Base-by-base conservation (phyloP, 2,113 vertebrate species). In the Canis aureus region DNA sequence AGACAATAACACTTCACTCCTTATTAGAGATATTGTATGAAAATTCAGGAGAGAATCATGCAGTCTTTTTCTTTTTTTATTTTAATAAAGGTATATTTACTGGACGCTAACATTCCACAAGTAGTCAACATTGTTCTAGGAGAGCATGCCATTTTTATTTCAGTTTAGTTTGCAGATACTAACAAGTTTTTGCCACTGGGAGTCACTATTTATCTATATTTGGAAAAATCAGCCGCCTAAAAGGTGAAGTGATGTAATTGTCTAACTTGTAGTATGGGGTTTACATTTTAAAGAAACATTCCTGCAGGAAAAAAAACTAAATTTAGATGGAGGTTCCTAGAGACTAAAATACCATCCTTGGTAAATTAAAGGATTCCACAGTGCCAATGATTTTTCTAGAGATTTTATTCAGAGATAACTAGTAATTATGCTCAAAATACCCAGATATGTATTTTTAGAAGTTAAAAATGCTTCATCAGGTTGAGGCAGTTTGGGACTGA, bases 171-270 rank as follows among this genome's bases (percentile, higher is more conserved):
- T 92, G 5, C 11, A 27, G 66, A 22, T 32, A 89, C 32, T 96
- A 93, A 74, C 5, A 97, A 13, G 4, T 78, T 66, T 66, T 35
- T 10, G n/a, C 91, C 97, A 96, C 96, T 90, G 8, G 97, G 71
- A 43, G 98, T 16, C 96, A 94, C 22, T 87, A 49, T 97, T 87
- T 90, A 64, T 43, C 95, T 94, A 74, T 59, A 91, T 83, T 96
- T 84, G 3, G 55, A 32, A 74, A 93, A 51, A 69, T 0, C 3
- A 11, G 2, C 13, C 7, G 3, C 60, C 79, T 71, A 80, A 49
- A 49, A 87, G 53, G 49, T 60, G 55, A 92, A 57, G 49, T 71
- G 88, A 95, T 86, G 80, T 85, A 84, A 94, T 51, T 85, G n/a
- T 29, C 0, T 78, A 67, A 64, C 32, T 69, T 79, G 3, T 19